Conservation (phyloP, 1,140 invertebrate genomes). For the Araneus ventricosus region DNA sequence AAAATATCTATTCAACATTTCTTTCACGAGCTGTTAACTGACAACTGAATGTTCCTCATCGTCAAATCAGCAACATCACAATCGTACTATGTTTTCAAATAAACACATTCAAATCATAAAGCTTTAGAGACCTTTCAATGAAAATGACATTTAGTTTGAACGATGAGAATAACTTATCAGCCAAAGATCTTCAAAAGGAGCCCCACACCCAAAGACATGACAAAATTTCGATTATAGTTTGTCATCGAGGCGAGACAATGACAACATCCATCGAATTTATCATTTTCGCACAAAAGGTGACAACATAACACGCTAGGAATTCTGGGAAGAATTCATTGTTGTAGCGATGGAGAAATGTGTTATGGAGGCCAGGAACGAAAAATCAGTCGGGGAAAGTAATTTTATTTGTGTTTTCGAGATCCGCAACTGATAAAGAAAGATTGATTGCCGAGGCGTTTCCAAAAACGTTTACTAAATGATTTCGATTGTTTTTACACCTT, state of each 20-base stretch:
- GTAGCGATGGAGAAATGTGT: neutral
- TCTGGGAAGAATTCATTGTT: neutral
- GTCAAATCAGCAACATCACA: too few relatives aligned
- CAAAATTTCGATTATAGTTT: neutral
- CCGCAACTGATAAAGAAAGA: slow-evolving; percentile 8
- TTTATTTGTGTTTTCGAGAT: slow-evolving; percentile 24
- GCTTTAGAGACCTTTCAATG: too few relatives aligned
- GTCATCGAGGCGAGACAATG: neutral
- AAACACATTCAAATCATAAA: too few relatives aligned
- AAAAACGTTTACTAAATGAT: neutral
- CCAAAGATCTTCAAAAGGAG: neutral
- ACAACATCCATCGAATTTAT: neutral
- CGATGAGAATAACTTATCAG: neutral
- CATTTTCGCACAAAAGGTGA: neutral
- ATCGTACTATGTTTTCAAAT: too few relatives aligned
- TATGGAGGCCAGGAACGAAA: neutral
- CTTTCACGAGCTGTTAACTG: too few relatives aligned
- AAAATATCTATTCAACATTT: too few relatives aligned
- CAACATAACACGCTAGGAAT: neutral
- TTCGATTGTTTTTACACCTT: neutral
- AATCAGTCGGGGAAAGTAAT: neutral
- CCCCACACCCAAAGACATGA: neutral
- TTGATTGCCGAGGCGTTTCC: slow-evolving; percentile 31
- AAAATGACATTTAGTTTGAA: neutral
- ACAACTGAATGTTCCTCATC: too few relatives aligned